Evolutionary conservation across 1,140 invertebrate species (phyloP), one percentile per base, ranked within the genome.

Genomic region (Archegozetes longisetosus): DNA sequence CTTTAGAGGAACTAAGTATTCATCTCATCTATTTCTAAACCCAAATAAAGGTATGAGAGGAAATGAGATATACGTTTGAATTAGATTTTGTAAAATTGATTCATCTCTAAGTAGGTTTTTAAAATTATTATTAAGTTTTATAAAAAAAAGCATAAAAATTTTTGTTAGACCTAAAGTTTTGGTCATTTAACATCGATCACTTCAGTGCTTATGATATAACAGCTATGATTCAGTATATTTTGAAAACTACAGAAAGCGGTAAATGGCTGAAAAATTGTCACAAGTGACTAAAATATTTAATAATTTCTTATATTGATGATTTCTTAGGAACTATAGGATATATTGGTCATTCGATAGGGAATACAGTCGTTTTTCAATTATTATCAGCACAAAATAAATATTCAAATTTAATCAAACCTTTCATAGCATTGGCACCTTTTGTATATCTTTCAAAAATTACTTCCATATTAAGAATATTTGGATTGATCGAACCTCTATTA

Each of bases 371-470:
- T 64, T 81, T 80, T 63, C 76, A 78, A n/a, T 78, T 84, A 77
- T 70, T 76, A 17, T 79, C 79, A 14, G 74, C 75, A 25, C 70
- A 72, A n/a, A 80, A 82, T 0, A 74, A 82, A 52, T 84, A 83
- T 64, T 80, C 81, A 63, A 66, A 76, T 14, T 82, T 82, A 3
- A 13, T 62, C n/a, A 68, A 67, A 61, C 61, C 66, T 3, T 72
- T 73, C 59, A 75, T 82, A 57, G 80, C 80, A 0, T 70, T 92
- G 46, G 87, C 84, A 1, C 88, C 88, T 1, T 79, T 87, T 0
- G 82, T 80, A 0, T 14, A 29, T 22, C 57, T 58, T n/a, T 65
- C 66, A 60, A 76, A 76, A 22, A 47, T 48, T n/a, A 14, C 23
- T 4, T 23, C 59, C 14, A 14, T 55, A n/a, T 2, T 55, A 14